Evolutionary conservation across 2,888 invertebrate species (phyloP).

Genomic region (Apodemia duryi): DNA sequence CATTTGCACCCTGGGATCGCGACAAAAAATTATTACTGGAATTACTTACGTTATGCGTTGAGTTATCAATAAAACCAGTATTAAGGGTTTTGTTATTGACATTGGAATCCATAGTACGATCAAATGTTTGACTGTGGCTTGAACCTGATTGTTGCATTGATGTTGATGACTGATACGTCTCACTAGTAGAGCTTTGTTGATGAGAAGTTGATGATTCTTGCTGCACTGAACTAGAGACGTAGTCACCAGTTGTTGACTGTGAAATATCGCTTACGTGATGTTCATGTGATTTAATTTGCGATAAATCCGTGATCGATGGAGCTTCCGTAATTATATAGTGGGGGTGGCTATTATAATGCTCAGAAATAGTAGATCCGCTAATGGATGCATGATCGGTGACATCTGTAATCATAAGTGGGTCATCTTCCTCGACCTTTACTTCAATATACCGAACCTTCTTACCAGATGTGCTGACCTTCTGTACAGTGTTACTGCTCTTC

Average conservation of each 20-base stretch:
- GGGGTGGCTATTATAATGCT: slow-evolving; percentile 73
- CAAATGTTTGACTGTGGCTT: slow-evolving; percentile 59
- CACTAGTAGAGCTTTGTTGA: slow-evolving; percentile 63
- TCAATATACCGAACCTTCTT: slow-evolving; percentile 75
- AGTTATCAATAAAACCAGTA: slow-evolving; percentile 65
- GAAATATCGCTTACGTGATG: slow-evolving; percentile 69
- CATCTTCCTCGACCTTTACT: slow-evolving; percentile 76
- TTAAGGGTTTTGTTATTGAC: slow-evolving; percentile 59
- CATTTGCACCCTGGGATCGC: slow-evolving; percentile 59
- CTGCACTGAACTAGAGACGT: slow-evolving; percentile 56
- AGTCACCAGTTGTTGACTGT: slow-evolving; percentile 63
- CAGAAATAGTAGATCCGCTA: slow-evolving; percentile 70
- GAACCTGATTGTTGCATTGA: slow-evolving; percentile 63
- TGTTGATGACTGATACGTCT: slow-evolving; percentile 63
- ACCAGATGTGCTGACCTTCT: slow-evolving; percentile 68
- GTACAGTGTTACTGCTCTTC: slow-evolving; percentile 61
- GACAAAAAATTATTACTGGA: slow-evolving; percentile 45
- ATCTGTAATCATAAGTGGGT: slow-evolving; percentile 76
- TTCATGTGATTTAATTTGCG: slow-evolving; percentile 59
- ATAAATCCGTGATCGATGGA: slow-evolving; percentile 67
- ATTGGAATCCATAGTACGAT: slow-evolving; percentile 59
- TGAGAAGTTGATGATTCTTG: slow-evolving; percentile 64
- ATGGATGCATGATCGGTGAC: slow-evolving; percentile 69
- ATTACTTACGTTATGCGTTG: slow-evolving; percentile 42
- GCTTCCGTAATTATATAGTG: slow-evolving; percentile 77